Conservation (phyloP, 1,140 invertebrate species). For the Teleogryllus occipitalis region DNA sequence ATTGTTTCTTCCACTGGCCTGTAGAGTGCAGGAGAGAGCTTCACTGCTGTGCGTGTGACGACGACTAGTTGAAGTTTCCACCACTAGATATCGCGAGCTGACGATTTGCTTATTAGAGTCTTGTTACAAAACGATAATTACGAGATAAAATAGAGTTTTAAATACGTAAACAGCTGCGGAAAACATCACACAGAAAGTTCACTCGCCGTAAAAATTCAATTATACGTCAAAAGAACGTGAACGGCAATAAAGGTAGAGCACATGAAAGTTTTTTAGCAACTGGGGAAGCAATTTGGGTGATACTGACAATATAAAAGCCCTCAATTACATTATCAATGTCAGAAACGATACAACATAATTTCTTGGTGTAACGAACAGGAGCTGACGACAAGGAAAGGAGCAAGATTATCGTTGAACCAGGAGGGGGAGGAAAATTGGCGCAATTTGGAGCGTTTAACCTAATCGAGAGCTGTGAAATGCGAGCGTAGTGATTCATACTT, state of each 20-base stretch:
- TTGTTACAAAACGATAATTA: not conserved
- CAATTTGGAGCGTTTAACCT: not conserved
- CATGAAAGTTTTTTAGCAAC: constrained; percentile 1
- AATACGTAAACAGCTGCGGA: not conserved
- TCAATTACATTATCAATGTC: constrained; percentile 5
- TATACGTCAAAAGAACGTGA: not conserved
- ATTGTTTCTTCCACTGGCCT: not conserved
- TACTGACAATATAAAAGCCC: constrained; percentile 4
- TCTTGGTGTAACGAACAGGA: not conserved
- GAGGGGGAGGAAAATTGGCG: not conserved
- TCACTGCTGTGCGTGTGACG: not conserved
- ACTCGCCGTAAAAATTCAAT: not conserved
- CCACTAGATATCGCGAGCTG: not conserved
- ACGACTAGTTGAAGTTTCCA: not conserved
- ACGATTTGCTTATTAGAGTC: not conserved
- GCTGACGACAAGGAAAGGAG: not conserved
- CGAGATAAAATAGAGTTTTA: not conserved
- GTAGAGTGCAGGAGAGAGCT: not conserved
- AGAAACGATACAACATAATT: constrained; percentile 5
- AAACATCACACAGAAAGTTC: not conserved
- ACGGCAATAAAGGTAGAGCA: not conserved
- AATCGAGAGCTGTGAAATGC: constrained; percentile 3
- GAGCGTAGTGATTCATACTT: not conserved
- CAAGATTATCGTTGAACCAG: not conserved
- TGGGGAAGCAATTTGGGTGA: not conserved